phyloP scores from a whole-genome alignment of 2,113 vertebrate species.

The Xiphorhynchus elegans region DNA sequence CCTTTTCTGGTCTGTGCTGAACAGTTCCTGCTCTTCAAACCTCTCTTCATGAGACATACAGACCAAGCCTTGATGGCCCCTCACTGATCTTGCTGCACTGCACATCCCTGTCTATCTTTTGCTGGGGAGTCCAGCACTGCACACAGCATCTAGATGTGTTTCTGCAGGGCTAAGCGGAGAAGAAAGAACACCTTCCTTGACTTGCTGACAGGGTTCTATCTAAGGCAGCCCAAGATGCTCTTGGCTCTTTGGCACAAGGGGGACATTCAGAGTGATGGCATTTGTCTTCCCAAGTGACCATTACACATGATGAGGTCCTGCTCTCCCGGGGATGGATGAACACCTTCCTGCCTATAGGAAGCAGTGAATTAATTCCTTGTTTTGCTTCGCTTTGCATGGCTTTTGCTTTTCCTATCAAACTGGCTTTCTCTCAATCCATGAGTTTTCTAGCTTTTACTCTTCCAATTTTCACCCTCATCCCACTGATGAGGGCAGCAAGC shows the following conservation, averaged over 20 bases:
- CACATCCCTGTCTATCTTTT: neutral
- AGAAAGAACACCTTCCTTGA: neutral
- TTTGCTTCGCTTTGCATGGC: neutral
- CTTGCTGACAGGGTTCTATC: neutral
- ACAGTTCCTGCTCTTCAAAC: neutral
- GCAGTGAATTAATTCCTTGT: neutral
- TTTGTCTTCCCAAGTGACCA: neutral
- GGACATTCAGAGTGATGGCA: neutral
- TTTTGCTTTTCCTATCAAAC: neutral
- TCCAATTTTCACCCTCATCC: rapidly evolving
- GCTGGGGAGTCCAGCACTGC: neutral
- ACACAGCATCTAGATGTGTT: neutral
- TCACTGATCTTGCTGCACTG: neutral
- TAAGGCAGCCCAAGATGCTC: neutral
- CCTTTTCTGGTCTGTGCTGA: neutral
- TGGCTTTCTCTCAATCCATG: neutral
- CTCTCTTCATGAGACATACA: neutral
- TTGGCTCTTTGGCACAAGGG: neutral
- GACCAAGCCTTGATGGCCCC: neutral
- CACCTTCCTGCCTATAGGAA: neutral
- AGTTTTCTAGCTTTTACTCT: neutral
- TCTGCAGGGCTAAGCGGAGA: neutral
- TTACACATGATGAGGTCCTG: neutral
- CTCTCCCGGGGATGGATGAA: neutral
- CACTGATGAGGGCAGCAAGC: neutral